Evolutionary conservation across 1,140 invertebrate species (phyloP).

Genomic region (Trachelipus rathkii): DNA sequence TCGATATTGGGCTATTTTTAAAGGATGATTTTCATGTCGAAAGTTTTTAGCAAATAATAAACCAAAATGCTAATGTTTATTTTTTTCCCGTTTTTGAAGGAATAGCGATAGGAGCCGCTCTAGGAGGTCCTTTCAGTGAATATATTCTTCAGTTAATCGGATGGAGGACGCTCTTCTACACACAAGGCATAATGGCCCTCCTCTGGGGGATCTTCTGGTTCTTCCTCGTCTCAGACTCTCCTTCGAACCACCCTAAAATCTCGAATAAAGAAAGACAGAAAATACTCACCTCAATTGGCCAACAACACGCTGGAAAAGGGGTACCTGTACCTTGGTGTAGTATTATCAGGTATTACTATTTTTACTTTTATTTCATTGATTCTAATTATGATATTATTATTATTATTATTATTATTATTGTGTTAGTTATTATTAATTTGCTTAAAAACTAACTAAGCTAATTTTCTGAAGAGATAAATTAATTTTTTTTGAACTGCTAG

Average conservation of each 20-base stretch:
- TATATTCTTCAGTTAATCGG: constrained; percentile 51
- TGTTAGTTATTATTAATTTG: too few relatives aligned
- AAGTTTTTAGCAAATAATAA: too few relatives aligned
- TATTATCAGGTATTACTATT: constrained; percentile 32
- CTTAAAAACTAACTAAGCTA: too few relatives aligned
- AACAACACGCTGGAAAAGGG: constrained; percentile 33
- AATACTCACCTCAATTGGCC: constrained; percentile 36
- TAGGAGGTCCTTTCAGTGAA: constrained; percentile 38
- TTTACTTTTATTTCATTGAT: neutral
- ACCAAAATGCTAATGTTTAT: too few relatives aligned
- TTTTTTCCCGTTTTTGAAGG: constrained; percentile 13
- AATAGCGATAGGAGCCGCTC: constrained; percentile 36
- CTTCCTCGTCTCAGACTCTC: constrained; percentile 76
- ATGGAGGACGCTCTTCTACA: constrained; percentile 80
- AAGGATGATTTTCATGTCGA: too few relatives aligned
- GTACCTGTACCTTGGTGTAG: constrained; percentile 37
- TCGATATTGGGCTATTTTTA: too few relatives aligned
- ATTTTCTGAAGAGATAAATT: too few relatives aligned
- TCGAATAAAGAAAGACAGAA: constrained; percentile 64
- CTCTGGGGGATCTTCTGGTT: constrained; percentile 83
- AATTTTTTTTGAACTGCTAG: too few relatives aligned
- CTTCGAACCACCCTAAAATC: constrained; percentile 79
- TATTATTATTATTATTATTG: too few relatives aligned
- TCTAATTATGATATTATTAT: too few relatives aligned
- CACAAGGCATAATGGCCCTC: constrained; percentile 70